Evolutionary conservation across 2,113 vertebrate species (phyloP), one percentile per base, ranked within the genome.

Genomic region (Halichoeres trimaculatus): DNA sequence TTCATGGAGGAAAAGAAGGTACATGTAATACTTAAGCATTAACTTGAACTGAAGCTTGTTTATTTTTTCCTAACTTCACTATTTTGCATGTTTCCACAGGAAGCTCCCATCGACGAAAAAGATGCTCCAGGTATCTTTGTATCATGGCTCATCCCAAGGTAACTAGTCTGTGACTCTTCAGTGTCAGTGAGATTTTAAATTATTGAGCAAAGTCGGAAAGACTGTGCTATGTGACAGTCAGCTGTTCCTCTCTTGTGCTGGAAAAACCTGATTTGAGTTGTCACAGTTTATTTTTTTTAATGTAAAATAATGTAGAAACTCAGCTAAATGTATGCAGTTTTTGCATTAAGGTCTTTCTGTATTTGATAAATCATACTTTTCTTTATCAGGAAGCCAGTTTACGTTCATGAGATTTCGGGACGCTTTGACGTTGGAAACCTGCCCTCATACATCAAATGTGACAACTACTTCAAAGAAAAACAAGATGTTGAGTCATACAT

Each of bases 401-500:
- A 92, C 22, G 50, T 86, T 40, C 87, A 93, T 38, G 58, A 84
- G 58, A 90, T 95, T 71, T 91, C 90, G 22, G 94, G 94, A 1
- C 95, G 94, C 20, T 95, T 95, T 17, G 95, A 95, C 22, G 93
- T 95, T 10, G 94, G 94, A 72, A 95, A 94, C 74, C 57, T 95
- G 48, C 54, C 87, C 1, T 93, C 94, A 0, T 95, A 95, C 41
- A 34, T 81, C 2, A 92, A 93, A 59, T 95, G 94, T 68, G 90
- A 95, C 76, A 83, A 74, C 53, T 94, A 94, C 73, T 95, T 95
- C 84, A 92, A 66, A 84, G 88, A 94, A 30, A 89, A 85, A 7
- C 48, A 89, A 19, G 67, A 90, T 35, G 22, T 76, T 0, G 53
- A 83, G 11, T 56, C 89, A 1, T 94, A 94, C 86, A 93, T 95